Base-by-base conservation (phyloP, 2,113 vertebrate species). In the Sturnira hondurensis region DNA sequence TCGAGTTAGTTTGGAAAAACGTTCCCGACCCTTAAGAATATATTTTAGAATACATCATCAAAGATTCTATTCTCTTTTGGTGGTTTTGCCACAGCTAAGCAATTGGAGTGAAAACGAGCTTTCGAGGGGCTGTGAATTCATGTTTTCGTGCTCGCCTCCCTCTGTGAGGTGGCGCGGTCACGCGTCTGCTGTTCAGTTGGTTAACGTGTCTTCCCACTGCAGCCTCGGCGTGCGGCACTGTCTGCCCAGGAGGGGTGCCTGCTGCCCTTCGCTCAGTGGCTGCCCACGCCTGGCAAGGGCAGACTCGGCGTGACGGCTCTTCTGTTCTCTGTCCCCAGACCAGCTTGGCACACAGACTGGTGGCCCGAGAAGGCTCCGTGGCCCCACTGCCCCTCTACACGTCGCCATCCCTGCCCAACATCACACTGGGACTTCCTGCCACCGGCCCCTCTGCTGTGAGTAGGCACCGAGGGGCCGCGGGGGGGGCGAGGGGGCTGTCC, bases 361-460 rank as follows among this genome's bases (percentile, higher is more conserved):
- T 98, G 91, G 98, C 98, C 20, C 99, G 99, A 24, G 99, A 99
- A 63, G 99, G 99, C 82, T 99, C 99, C 0, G 96, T 99, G 28
- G 99, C 99, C 24, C 99, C 99, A 13, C 98, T 99, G 26, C 99
- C 99, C 14, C 99, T 99, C 92, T 99, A 99, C 98, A 99, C 99
- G 0, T 99, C 99, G 0, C 99, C 99, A 0, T 99, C 99, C 92
- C 98, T 99, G 97, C 99, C 99, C 98, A 99, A 99, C 98, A 99
- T 99, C 98, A 99, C 99, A 0, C 97, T 99, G 92, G 99, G 99
- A n/a, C 98, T 99, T 77, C 99, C 99, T 22, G 99, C 99, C 71
- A 98, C 99, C 0, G 98, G 99, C 71, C 99, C 99, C n/a, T 98
- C 99, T 6, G 98, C 98, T 0, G 99, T 99, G 96, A 99, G 99